Evolutionary conservation across 2,113 vertebrate genomes (phyloP), one percentile per base, ranked within the genome.

Genomic region (Dicerorhinus sumatrensis): DNA sequence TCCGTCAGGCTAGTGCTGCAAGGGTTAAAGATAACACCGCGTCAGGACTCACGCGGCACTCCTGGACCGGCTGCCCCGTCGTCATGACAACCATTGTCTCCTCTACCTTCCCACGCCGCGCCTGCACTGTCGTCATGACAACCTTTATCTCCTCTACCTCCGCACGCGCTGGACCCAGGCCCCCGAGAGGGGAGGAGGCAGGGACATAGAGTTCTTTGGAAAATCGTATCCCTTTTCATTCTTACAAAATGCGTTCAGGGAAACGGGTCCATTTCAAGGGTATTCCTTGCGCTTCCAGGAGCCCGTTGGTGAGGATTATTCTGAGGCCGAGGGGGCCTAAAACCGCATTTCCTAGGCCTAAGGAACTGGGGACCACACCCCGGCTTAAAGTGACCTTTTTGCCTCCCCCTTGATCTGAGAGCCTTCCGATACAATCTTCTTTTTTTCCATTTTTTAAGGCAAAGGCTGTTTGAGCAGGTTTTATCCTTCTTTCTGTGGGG

Each of bases 1-100:
- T 20, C 3, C 7, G 54, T 33, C 11, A 21, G 3, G 14, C 29
- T 4, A 0, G 20, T 3, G 2, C 48, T 2, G 25, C 5, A 0
- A 79, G 48, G 48, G n/a, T 31, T 14, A 39, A 31, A 69, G 73
- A 36, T 25, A 51, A 5, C 9, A 21, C 8, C 58, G 1, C 9
- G 0, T 46, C 29, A 67, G 46, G 29, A 51, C 12, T 5, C 72
- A 33, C 10, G 63, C 51, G 31, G 23, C 83, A 10, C 11, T 20
- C 83, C 23, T 42, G 56, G 25, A 42, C 56, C 8, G 51, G 51
- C 29, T 33, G 67, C 67, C 18, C 70, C 16, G 39, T 67, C 6
- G 1, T n/a, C 62, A n/a, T 33, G 62, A 48, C 82, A 84, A n/a
- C 62, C 2, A 2, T 51, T 9, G 23, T 33, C 18, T 33, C 58